Percentiles rank a stretch among this genome's conserved stretches.
These are phyloP conservation scores for Loripinus fragilis DNA, from an alignment of 2,888 invertebrate genomes.

Conservation along the genomic window DNA sequence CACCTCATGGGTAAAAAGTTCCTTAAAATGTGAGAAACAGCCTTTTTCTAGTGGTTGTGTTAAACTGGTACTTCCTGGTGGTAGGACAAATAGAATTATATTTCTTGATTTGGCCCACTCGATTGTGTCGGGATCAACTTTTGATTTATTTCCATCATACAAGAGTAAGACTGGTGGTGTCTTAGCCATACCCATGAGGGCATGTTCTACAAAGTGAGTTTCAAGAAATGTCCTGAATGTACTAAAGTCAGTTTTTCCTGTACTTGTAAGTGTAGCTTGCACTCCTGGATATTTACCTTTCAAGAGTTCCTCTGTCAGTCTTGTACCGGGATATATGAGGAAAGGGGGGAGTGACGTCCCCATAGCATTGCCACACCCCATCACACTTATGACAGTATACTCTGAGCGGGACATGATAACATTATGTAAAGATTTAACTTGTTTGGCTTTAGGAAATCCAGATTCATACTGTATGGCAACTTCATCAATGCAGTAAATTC, in stretches of 20 bases:
- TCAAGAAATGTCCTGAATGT: constrained; percentile 59
- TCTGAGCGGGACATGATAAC: constrained; percentile 53
- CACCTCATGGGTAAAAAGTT: constrained; percentile 48
- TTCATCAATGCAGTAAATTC: constrained; percentile 57
- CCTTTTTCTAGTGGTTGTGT: constrained; percentile 57
- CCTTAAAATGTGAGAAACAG: constrained; percentile 56
- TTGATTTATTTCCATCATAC: constrained; percentile 60
- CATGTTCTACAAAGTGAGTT: constrained; percentile 60
- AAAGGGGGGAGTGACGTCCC: constrained; percentile 62
- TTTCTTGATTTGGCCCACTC: constrained; percentile 63
- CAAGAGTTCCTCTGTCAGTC: constrained; percentile 40
- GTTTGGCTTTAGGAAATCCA: constrained; percentile 53
- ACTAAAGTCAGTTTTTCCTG: constrained; percentile 54
- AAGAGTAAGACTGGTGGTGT: constrained; percentile 54
- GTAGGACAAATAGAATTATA: constrained; percentile 62
- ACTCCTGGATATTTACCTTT: constrained; percentile 56
- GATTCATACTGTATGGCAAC: constrained; percentile 61
- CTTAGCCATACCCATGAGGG: constrained; percentile 44
- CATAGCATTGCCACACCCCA: constrained; percentile 64
- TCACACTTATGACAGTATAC: constrained; percentile 55
- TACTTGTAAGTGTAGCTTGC: constrained; percentile 51
- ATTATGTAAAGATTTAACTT: constrained; percentile 44
- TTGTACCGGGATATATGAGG: constrained; percentile 58
- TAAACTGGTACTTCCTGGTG: constrained; percentile 50
- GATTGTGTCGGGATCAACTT: constrained; percentile 58